These are phyloP conservation scores for Cantharis flavilabris DNA, from an alignment of 2,888 invertebrate genomes.

Conservation along the genomic window DNA sequence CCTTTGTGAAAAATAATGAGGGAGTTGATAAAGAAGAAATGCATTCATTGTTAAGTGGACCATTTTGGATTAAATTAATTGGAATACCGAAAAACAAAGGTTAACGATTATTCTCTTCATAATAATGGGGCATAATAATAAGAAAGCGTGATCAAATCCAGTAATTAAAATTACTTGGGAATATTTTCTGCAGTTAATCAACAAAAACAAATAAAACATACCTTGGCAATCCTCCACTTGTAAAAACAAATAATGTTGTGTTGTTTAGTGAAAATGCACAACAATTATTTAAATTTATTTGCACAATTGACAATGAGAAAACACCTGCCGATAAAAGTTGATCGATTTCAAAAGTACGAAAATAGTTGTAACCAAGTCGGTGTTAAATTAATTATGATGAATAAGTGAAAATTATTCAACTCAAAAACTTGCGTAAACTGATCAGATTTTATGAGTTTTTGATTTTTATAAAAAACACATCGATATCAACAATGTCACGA, in stretches of 20 bases:
- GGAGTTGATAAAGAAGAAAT: not conserved
- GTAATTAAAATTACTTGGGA: not conserved
- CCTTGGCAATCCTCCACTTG: not conserved
- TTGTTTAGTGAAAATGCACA: not conserved
- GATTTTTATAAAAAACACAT: not conserved
- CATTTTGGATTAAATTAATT: not conserved
- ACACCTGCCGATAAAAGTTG: not conserved
- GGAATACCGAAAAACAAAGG: not conserved
- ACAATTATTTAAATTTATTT: not conserved
- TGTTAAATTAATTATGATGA: not conserved
- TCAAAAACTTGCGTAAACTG: not conserved
- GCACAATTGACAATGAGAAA: not conserved
- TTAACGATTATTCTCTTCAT: not conserved
- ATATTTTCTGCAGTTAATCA: not conserved
- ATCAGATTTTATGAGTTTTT: not conserved
- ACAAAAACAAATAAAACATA: not conserved
- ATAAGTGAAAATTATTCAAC: not conserved
- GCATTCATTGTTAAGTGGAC: not conserved
- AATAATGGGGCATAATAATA: not conserved
- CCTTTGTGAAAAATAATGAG: not conserved
- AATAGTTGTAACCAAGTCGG: not conserved
- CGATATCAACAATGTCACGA: slow-evolving; percentile 10
- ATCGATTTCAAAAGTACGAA: not conserved
- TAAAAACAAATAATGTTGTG: not conserved
- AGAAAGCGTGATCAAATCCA: not conserved